Evolutionary conservation across 2,797 vertebrate genomes (phyloP).

Genomic region (Eptatretus atami): DNA sequence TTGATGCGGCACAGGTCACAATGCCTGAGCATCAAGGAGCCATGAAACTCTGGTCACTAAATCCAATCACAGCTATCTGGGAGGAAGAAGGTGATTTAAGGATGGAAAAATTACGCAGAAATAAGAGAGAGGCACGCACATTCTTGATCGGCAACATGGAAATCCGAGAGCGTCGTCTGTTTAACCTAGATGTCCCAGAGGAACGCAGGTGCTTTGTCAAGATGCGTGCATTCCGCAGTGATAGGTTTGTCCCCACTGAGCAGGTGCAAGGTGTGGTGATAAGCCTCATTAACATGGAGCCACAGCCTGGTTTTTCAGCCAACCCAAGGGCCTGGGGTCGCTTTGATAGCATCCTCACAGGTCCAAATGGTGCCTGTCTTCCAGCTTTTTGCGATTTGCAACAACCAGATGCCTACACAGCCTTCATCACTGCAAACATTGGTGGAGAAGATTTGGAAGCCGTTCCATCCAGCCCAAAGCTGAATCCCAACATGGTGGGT

Average conservation of each 20-base stretch:
- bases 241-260: slow-evolving; percentile 61
- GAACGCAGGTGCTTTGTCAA: slow-evolving; percentile 72
- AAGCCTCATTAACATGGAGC: slow-evolving; percentile 70
- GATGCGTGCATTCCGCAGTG: slow-evolving; percentile 54
- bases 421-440: slow-evolving; percentile 55
- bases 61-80: slow-evolving; percentile 73
- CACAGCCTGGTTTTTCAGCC: slow-evolving; percentile 41
- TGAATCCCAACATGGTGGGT: slow-evolving; percentile 45
- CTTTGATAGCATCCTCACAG: slow-evolving; percentile 65
- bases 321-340: slow-evolving; percentile 87
- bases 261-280: slow-evolving; percentile 66
- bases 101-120: slow-evolving; percentile 27
- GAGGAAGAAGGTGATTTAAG: slow-evolving; percentile 64
- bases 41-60: slow-evolving; percentile 92
- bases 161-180: slow-evolving; percentile 66
- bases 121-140: slow-evolving; percentile 57
- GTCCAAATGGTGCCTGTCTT: slow-evolving; percentile 50
- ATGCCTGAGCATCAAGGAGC: slow-evolving; percentile 46
- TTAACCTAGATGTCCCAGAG: slow-evolving; percentile 86
- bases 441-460: slow-evolving; percentile 76
- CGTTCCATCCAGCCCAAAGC: slow-evolving; percentile 45
- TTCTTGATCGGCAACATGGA: slow-evolving; percentile 96
- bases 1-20: slow-evolving; percentile 51
- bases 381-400: slow-evolving; percentile 77
- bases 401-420: slow-evolving; percentile 46